Conservation (phyloP, 2,797 vertebrate species). For the Pseudocheirus occidentalis region DNA sequence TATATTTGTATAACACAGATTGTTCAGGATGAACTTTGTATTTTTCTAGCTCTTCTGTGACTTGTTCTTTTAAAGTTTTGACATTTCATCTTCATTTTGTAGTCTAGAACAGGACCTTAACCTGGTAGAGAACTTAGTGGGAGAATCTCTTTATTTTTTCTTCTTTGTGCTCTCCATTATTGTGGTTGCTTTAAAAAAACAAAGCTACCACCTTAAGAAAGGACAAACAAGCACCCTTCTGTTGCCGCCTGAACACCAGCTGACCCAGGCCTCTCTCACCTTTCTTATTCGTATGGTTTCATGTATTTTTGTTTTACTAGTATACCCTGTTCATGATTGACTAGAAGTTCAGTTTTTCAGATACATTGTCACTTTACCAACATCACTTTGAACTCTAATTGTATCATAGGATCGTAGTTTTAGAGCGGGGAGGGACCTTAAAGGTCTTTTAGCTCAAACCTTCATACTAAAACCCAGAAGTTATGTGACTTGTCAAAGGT, state of each 20-base stretch:
- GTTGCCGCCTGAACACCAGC: constrained; percentile 5
- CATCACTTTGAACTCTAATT: constrained; percentile 58
- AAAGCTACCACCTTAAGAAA: neutral
- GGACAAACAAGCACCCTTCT: neutral
- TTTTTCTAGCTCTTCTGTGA: constrained; percentile 32
- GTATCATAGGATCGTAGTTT: neutral
- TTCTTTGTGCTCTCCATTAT: constrained; percentile 24
- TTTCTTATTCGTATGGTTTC: neutral
- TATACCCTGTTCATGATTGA: neutral
- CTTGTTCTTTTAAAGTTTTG: constrained; percentile 23
- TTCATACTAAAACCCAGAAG: neutral
- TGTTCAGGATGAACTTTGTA: neutral
- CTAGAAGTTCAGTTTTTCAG: neutral
- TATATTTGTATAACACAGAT: neutral
- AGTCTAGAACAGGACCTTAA: neutral
- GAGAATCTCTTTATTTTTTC: neutral
- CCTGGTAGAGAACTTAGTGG: neutral
- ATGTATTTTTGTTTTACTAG: neutral
- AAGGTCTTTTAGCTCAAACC: neutral
- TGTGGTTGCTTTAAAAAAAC: constrained; percentile 9
- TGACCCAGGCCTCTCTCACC: constrained; percentile 17
- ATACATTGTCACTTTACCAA: neutral
- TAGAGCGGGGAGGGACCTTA: neutral
- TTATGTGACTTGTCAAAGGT: neutral
- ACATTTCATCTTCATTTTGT: neutral